Evolutionary conservation across 1,140 invertebrate species (phyloP), one percentile per base, ranked within the genome.

Genomic region (Dreissena polymorpha): DNA sequence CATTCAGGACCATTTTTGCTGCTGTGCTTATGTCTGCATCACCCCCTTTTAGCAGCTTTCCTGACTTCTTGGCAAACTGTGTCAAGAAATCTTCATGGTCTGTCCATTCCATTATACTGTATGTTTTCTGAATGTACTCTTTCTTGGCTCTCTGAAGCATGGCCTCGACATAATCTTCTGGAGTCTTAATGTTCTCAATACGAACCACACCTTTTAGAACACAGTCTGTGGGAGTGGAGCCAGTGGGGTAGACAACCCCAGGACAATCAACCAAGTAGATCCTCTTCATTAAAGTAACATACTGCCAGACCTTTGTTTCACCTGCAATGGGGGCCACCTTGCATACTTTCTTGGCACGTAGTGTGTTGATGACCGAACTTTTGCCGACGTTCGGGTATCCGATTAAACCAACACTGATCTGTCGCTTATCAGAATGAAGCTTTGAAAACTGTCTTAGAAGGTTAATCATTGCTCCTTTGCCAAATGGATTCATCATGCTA

Each of bases 371-470:
- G 25, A 99, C 96, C 12, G 98, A 99, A 85, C 98, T 99, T 94
- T 99, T 99, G 0, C 99, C 99, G 14, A 98, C 97, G 95, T 99
- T 99, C 7, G 99, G 99, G 93, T 99, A 99, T 0, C 99, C 99
- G 91, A 99, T 99, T 83, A 99, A 97, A 16, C 99, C 99, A 73
- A 99, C 97, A 93, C 97, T 99, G 57, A 99, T 99, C 94, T 99
- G 98, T 91, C 99, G 99, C 89, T 98, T 98, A 89, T 99, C 98
- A 70, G 86, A 93, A 90, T 99, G 98, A 0, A 99, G 93, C 93
- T 99, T 99, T n/a, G 95, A 96, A 94, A 99, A 98, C 92, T 99
- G 99, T 29, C 99, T 94, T 7, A 99, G 93, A 21, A 99, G 93
- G 93, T 99, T 99, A 77, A 99, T 99, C 0, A 99, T 93, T 0